Conservation (phyloP, 2,797 vertebrate species). For the Notolabrus celidotus region DNA sequence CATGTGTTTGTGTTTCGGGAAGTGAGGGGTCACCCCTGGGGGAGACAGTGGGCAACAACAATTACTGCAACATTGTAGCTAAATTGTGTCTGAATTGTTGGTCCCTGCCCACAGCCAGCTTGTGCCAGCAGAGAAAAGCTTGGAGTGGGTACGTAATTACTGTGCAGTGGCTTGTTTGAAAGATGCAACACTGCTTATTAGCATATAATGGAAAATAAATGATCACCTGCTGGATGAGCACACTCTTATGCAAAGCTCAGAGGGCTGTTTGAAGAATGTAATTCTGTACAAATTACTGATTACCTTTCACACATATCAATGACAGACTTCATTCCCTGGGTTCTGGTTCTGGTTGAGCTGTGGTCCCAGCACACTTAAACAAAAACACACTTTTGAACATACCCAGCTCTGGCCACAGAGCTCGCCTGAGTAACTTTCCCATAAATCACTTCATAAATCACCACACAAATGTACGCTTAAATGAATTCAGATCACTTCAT, state of each 20-base stretch:
- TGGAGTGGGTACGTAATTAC: constrained; percentile 62
- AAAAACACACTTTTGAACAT: constrained; percentile 63
- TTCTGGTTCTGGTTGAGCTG: constrained; percentile 33
- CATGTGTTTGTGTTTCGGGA: constrained; percentile 78
- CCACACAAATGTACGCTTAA: constrained; percentile 51
- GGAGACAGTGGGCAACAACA: constrained; percentile 83
- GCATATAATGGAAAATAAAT: constrained; percentile 71
- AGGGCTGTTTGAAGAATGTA: constrained; percentile 45
- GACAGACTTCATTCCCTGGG: constrained; percentile 13
- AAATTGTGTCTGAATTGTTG: constrained; percentile 83
- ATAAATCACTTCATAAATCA: constrained; percentile 75
- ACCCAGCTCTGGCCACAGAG: constrained; percentile 62
- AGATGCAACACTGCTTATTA: constrained; percentile 69
- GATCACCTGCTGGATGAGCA: constrained; percentile 62
- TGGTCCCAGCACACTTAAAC: constrained; percentile 55
- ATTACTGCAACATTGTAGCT: constrained; percentile 84
- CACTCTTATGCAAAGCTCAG: constrained; percentile 40
- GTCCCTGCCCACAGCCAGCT: constrained; percentile 75
- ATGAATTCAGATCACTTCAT: constrained; percentile 60
- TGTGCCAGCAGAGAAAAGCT: constrained; percentile 66
- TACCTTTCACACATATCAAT: constrained; percentile 15
- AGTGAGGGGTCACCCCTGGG: constrained; percentile 78
- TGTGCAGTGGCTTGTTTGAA: constrained; percentile 70
- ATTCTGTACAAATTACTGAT: constrained; percentile 48
- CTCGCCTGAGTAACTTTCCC: constrained; percentile 56